A percentile compares a stretch with the other conserved stretches of the same genome.
These are phyloP conservation scores for Steinernema scapterisci DNA, from an alignment of 2,888 invertebrate genomes.

Conservation along the genomic window DNA sequence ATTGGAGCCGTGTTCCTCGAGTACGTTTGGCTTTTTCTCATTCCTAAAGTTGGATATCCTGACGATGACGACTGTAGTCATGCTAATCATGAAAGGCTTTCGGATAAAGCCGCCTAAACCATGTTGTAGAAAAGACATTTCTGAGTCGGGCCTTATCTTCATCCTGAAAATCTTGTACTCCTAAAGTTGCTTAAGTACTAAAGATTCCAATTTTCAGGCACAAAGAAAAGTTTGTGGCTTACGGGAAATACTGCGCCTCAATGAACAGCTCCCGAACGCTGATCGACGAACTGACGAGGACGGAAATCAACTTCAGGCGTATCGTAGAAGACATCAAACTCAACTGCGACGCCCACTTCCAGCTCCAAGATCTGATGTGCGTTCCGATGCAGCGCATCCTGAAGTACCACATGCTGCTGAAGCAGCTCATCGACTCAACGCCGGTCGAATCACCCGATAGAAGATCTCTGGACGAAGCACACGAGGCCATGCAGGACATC, in stretches of 20 bases:
- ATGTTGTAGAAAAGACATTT: conserved; percentile 8
- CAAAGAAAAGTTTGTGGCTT: conserved; percentile 86
- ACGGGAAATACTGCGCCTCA: conserved; percentile 94
- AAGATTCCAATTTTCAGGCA: no score
- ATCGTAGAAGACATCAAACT: conserved; percentile 33
- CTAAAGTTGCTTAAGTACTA: background rate
- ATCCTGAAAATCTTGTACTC: background rate
- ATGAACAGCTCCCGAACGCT: conserved; percentile 85
- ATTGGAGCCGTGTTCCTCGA: conserved; percentile 38
- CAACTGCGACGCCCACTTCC: conserved; percentile 72
- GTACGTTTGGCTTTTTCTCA: conserved; percentile 13
- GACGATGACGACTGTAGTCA: conserved; percentile 17
- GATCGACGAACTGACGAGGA: conserved; percentile 75
- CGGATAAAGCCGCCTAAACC: conserved; percentile 20
- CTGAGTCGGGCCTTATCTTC: background rate
- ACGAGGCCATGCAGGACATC: conserved; percentile 62
- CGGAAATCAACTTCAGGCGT: conserved; percentile 37
- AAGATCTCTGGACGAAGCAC: conserved; percentile 80
- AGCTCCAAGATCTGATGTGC: conserved; percentile 89
- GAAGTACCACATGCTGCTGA: conserved; percentile 91
- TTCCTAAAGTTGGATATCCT: background rate
- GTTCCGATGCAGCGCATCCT: conserved; percentile 98
- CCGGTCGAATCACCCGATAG: conserved; percentile 79
- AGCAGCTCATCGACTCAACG: conserved; percentile 72
- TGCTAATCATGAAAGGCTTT: conserved; percentile 28